Evolutionary conservation across 1,140 invertebrate species (phyloP), one percentile per base, ranked within the genome.

Genomic region (Formica exsecta): DNA sequence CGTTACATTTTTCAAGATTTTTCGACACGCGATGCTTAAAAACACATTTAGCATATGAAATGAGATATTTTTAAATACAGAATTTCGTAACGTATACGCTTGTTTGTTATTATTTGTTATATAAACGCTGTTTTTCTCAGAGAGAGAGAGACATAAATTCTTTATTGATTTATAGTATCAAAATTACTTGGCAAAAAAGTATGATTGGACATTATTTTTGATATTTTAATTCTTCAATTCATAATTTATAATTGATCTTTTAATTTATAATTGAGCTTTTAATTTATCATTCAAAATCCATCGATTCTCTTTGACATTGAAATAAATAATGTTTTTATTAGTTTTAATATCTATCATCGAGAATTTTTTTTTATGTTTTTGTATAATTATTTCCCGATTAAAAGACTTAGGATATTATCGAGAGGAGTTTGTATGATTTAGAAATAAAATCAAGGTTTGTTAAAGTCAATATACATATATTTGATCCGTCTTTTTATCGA

Each of bases 41-140:
- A 65, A 65, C 41, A 7, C 25, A 64, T 22, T 77, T 64, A 44
- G 8, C 65, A 36, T 32, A 22, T 1, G 57, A 29, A 76, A 75
- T 13, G 0, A 32, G n/a, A 77, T 75, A 62, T 79, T 7, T 66
- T 25, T 32, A n/a, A 51, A 38, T 22, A 66, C 16, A 13, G 0
- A 8, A 51, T 51, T 38, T 22, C 0, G 25, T 44, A 64, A 38
- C 7, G 16, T 22, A 36, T 19, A n/a, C 4, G 16, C 2, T 51
- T 54, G 16, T 36, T 32, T 16, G 16, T 54, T 32, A 32, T n/a
- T 54, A 11, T 32, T 51, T 71, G 54, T 54, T 11, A 11, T 22
- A 66, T 11, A 29, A 61, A n/a, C 64, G 4, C 51, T 22, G 2
- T 44, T 44, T 75, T 16, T 38, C 22, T 36, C 7, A 8, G 5